phyloP scores from a whole-genome alignment of 2,797 vertebrate genomes.

The Aythya fuligula region DNA sequence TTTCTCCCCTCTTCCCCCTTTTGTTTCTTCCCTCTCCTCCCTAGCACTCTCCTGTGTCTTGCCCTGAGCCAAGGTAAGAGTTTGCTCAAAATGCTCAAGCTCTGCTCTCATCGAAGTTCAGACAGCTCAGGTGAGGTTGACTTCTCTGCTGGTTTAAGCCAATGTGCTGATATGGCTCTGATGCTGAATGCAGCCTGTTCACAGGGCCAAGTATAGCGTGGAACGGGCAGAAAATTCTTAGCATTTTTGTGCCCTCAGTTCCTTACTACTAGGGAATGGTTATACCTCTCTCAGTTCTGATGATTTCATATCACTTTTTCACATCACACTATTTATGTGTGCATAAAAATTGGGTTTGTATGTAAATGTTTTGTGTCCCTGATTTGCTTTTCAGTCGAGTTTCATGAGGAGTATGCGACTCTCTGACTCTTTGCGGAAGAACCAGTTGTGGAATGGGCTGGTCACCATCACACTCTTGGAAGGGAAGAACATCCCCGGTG shows the following conservation, averaged over 20 bases:
- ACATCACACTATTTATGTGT: neutral
- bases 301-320: neutral
- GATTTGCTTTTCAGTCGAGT: constrained; percentile 68
- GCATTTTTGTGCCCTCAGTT: neutral
- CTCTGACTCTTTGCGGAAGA: constrained; percentile 83
- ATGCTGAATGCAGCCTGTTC: accelerated
- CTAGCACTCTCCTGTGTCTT: neutral
- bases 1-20: neutral
- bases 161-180: neutral
- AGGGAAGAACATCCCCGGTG: constrained; percentile 87
- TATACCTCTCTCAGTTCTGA: neutral
- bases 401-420: constrained; percentile 71
- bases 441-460: constrained; percentile 89
- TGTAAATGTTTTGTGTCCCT: neutral
- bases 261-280: neutral
- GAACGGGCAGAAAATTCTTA: neutral
- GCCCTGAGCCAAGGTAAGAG: neutral
- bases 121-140: neutral
- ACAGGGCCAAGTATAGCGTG: accelerated
- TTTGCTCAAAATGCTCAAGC: accelerated
- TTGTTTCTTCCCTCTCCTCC: neutral
- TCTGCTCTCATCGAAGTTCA: neutral
- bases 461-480: constrained; percentile 89
- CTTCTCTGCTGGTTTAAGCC: neutral
- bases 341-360: neutral